Percentiles rank a stretch among this genome's conserved stretches.
These are phyloP conservation scores for Gopherus evgoodei DNA, from an alignment of 2,113 vertebrate species.

Conservation along the genomic window DNA sequence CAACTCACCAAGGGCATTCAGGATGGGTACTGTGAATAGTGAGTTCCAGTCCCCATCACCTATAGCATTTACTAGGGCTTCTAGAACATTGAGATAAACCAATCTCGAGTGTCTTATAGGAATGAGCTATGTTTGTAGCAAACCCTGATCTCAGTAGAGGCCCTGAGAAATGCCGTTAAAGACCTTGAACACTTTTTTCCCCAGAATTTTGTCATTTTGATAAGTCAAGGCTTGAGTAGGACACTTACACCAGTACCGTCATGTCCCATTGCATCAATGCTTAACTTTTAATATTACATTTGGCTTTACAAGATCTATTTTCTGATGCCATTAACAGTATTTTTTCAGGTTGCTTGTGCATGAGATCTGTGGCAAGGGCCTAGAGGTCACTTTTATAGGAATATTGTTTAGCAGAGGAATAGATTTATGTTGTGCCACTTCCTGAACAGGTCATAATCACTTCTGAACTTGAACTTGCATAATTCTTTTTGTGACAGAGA, in stretches of 20 bases:
- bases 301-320: background rate
- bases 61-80: accelerated
- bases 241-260: background rate
- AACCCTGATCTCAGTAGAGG: background rate
- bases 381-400: background rate
- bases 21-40: background rate
- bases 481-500: background rate
- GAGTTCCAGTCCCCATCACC: background rate
- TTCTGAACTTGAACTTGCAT: background rate
- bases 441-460: background rate
- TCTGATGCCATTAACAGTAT: background rate
- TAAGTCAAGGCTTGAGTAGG: background rate
- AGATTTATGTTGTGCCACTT: background rate
- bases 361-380: background rate
- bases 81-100: background rate
- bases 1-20: background rate
- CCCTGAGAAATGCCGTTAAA: background rate
- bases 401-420: background rate
- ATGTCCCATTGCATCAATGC: background rate
- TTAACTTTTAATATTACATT: background rate
- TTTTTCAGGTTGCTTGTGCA: background rate
- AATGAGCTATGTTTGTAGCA: background rate
- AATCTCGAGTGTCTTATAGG: background rate
- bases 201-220: background rate
- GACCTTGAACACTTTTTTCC: background rate